Evolutionary conservation across 1,140 invertebrate genomes (phyloP).

Genomic region (Centruroides sculpturatus): DNA sequence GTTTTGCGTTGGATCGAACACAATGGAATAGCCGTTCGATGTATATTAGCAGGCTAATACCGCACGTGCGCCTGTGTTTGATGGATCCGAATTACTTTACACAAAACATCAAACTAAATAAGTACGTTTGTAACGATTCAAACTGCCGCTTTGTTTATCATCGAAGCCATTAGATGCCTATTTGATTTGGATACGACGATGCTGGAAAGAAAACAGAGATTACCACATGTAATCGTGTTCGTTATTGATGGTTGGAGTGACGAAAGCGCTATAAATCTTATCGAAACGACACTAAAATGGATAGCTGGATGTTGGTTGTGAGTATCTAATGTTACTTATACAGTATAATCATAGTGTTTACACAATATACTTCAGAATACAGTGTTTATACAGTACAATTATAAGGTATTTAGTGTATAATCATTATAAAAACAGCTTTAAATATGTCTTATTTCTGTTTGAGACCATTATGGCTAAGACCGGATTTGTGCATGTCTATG

Average conservation of each 20-base stretch:
- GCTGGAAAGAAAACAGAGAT: slow-evolving; percentile 29
- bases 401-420: too few species aligned
- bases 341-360: too few species aligned
- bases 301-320: slow-evolving; percentile 50
- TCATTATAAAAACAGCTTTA: too few species aligned
- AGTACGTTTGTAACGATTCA: slow-evolving; percentile 44
- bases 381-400: too few species aligned
- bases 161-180: slow-evolving; percentile 53
- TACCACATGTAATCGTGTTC: slow-evolving; percentile 53
- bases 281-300: slow-evolving; percentile 61
- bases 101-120: slow-evolving; percentile 48
- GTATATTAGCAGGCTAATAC: slow-evolving; percentile 55
- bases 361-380: too few species aligned
- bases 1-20: slow-evolving; percentile 47
- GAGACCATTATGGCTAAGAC: too few species aligned
- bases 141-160: slow-evolving; percentile 51
- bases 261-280: slow-evolving; percentile 48
- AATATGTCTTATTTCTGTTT: too few species aligned
- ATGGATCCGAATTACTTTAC: slow-evolving; percentile 65
- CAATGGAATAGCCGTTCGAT: slow-evolving; percentile 11
- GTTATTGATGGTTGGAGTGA: slow-evolving; percentile 62
- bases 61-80: slow-evolving; percentile 62
- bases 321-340: too few species aligned
- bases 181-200: slow-evolving; percentile 51
- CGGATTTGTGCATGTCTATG: too few species aligned